These are phyloP conservation scores for Brachyptera putata DNA, from an alignment of 2,888 invertebrate genomes.

Conservation along the genomic window DNA sequence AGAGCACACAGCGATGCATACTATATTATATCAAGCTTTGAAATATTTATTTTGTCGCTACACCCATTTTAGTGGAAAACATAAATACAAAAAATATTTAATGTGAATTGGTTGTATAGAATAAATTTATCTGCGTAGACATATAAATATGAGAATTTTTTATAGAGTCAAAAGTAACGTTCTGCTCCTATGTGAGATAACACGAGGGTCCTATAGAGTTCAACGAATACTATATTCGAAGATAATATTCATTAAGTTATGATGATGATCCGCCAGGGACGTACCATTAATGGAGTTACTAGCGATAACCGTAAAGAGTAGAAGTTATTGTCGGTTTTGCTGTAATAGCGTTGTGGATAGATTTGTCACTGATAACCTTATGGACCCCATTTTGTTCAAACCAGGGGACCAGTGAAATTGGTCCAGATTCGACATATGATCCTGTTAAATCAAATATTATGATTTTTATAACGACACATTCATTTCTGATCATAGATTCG, in stretches of 20 bases:
- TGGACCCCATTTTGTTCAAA: too few relatives aligned
- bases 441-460: background rate
- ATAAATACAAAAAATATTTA: too few relatives aligned
- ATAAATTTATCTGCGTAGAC: background rate
- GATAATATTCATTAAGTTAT: conserved; percentile 20
- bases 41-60: too few relatives aligned
- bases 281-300: background rate
- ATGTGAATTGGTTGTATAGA: background rate
- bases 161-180: background rate
- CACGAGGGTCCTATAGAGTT: background rate
- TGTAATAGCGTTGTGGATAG: background rate
- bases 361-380: background rate
- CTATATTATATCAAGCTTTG: background rate
- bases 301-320: conserved; percentile 1
- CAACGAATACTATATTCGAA: conserved; percentile 3
- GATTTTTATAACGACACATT: too few relatives aligned
- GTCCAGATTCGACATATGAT: background rate
- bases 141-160: background rate
- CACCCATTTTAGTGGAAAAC: too few relatives aligned
- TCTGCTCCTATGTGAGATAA: background rate
- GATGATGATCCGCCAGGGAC: conserved; percentile 11
- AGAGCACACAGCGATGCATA: background rate
- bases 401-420: too few relatives aligned
- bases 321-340: conserved; percentile 7
- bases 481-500: too few relatives aligned